Percentiles rank a stretch among this genome's conserved stretches.
phyloP scores from a whole-genome alignment of 2,113 vertebrate species.

The Emydocephalus ijimae region DNA sequence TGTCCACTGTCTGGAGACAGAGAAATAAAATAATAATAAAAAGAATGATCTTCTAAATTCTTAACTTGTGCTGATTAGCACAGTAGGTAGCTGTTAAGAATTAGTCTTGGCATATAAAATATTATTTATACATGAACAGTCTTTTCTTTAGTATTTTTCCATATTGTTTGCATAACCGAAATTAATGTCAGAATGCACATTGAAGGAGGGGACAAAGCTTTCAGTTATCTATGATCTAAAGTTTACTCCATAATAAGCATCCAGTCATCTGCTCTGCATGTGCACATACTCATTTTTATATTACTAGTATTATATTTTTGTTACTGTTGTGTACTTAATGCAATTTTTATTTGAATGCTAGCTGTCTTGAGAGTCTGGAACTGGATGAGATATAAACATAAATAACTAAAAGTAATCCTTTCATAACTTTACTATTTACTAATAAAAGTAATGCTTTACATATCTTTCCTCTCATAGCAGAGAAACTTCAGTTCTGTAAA shows the following conservation, averaged over 20 bases:
- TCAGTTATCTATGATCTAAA: not conserved
- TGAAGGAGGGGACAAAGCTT: not conserved
- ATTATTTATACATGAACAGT: not conserved
- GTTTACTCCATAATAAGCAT: not conserved
- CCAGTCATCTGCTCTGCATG: not conserved
- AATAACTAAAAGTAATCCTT: not conserved
- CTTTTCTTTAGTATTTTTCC: not conserved
- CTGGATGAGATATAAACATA: not conserved
- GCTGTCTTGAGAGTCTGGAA: not conserved
- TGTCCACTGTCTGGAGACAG: not conserved
- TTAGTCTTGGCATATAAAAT: slow-evolving; percentile 13
- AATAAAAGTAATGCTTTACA: not conserved
- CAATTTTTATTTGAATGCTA: not conserved
- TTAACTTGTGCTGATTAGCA: slow-evolving; percentile 26
- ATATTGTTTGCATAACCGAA: not conserved
- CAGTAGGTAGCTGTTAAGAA: slow-evolving; percentile 20
- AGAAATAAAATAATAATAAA: not conserved
- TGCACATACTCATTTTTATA: not conserved
- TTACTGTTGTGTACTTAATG: not conserved
- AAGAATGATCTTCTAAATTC: slow-evolving; percentile 5
- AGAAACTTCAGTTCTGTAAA: not conserved
- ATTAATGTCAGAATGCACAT: not conserved
- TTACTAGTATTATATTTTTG: not conserved
- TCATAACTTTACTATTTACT: not conserved
- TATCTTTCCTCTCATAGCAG: not conserved